A percentile compares a stretch with the other conserved stretches of the same genome.
Conservation (phyloP, 2,797 vertebrate species). For the Kryptolebias ocellatus region DNA sequence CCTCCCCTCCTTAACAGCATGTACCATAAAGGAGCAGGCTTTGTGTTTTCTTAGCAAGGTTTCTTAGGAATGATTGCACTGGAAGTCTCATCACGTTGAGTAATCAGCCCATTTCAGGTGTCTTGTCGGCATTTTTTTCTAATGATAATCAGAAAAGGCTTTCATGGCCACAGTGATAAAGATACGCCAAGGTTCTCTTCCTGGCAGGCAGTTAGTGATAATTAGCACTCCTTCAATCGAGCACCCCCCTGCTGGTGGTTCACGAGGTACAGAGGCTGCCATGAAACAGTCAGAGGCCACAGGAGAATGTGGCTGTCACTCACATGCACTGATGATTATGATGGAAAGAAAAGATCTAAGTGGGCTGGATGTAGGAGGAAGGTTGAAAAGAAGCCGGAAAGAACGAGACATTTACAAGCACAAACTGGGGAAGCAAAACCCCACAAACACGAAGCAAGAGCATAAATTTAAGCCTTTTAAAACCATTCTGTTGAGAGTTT, state of each 20-base stretch:
- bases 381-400: conserved; percentile 13
- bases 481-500: too few species aligned
- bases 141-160: conserved; percentile 58
- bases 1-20: not conserved
- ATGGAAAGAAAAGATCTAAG: conserved; percentile 35
- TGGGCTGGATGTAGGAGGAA: conserved; percentile 23
- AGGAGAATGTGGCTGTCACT: conserved; percentile 62
- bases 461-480: conserved; percentile 3
- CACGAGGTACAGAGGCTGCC: conserved; percentile 69
- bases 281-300: conserved; percentile 38
- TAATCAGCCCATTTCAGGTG: conserved; percentile 63
- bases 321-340: conserved; percentile 44
- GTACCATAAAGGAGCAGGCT: conserved; percentile 10
- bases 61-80: conserved; percentile 43
- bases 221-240: conserved; percentile 69
- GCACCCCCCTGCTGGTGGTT: conserved; percentile 56
- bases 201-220: conserved; percentile 69
- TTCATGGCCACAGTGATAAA: conserved; percentile 63
- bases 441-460: not conserved
- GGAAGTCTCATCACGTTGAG: conserved; percentile 40
- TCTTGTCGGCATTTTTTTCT: conserved; percentile 55
- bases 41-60: conserved; percentile 20
- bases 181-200: conserved; percentile 56
- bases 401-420: conserved; percentile 30
- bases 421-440: not conserved